Conservation (phyloP, 30 jellyfish, hydroid and myxozoan species). For the Pelagia noctiluca region DNA sequence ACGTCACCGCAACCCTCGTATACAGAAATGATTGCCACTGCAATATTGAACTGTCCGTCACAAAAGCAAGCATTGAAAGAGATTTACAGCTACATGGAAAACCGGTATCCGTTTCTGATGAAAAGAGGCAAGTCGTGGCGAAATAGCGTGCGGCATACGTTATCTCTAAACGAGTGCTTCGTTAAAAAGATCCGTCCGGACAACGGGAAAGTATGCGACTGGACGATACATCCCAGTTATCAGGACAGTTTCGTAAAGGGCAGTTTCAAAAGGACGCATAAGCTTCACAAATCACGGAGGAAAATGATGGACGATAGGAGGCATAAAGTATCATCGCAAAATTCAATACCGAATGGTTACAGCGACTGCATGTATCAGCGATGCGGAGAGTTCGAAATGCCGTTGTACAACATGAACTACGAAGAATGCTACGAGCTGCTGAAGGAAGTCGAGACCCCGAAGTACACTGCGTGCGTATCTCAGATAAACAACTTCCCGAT, state of each 20-base stretch:
- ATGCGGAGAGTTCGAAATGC: too few species aligned
- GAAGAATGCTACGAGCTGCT: too few species aligned
- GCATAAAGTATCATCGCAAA: too few species aligned
- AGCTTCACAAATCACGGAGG: conserved; percentile 26
- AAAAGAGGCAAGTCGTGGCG: conserved; percentile 86
- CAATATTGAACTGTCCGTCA: conserved; percentile 56
- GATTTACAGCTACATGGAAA: conserved; percentile 49
- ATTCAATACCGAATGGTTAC: too few species aligned
- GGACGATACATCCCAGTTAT: conserved; percentile 84
- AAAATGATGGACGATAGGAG: background rate
- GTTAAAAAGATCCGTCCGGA: conserved; percentile 75
- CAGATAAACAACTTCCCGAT: too few species aligned
- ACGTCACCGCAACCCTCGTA: conserved; percentile 82
- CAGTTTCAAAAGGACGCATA: conserved; percentile 33
- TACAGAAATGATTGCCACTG: conserved; percentile 91
- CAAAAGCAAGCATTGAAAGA: conserved; percentile 62
- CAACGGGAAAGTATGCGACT: conserved; percentile 76
- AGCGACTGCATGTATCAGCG: too few species aligned
- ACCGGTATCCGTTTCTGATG: conserved; percentile 58
- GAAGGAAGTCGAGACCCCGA: too few species aligned
- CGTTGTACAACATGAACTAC: too few species aligned
- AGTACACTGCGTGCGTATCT: too few species aligned
- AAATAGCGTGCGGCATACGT: conserved; percentile 92
- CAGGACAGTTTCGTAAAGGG: conserved; percentile 67
- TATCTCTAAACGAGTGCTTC: conserved; percentile 89